Evolutionary conservation across 2,888 invertebrate genomes (phyloP).

Genomic region (Mycalesis mineus): DNA sequence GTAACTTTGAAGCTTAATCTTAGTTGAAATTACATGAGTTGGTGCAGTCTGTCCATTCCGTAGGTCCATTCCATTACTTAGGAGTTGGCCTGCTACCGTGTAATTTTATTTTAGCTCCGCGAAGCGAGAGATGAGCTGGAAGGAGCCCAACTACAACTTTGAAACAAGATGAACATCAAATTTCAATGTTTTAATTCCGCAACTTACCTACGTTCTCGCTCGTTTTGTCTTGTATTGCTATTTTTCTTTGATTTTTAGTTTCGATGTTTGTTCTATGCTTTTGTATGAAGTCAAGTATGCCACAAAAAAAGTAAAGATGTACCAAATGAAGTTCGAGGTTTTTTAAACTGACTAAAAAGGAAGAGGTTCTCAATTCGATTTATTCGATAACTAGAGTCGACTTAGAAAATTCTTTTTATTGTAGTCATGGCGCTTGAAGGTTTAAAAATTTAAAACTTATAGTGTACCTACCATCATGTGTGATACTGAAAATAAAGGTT

Average conservation of each 20-base stretch:
- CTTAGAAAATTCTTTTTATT: too few relatives aligned
- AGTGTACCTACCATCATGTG: too few relatives aligned
- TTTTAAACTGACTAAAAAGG: too few relatives aligned
- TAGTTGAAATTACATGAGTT: slow-evolving; percentile 57
- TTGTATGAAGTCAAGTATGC: background rate
- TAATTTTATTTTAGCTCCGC: slow-evolving; percentile 42
- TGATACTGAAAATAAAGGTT: too few relatives aligned
- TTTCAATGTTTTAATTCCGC: slow-evolving; percentile 42
- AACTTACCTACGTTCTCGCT: slow-evolving; percentile 40
- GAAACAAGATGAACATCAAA: slow-evolving; percentile 51
- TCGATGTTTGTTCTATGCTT: background rate
- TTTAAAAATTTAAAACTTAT: too few relatives aligned
- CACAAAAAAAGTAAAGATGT: too few relatives aligned
- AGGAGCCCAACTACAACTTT: slow-evolving; percentile 43
- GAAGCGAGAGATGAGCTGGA: slow-evolving; percentile 35
- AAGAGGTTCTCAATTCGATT: too few relatives aligned
- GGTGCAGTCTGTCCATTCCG: slow-evolving; percentile 47
- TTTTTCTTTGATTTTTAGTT: background rate
- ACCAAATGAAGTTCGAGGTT: too few relatives aligned
- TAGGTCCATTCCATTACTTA: slow-evolving; percentile 47
- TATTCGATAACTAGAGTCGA: too few relatives aligned
- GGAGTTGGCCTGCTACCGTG: slow-evolving; percentile 45
- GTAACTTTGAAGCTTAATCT: slow-evolving; percentile 66
- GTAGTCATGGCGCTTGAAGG: too few relatives aligned
- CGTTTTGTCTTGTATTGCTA: background rate